A percentile compares a stretch with the other conserved stretches of the same genome.
Evolutionary conservation across 2,113 vertebrate species (phyloP).

Genomic region (Acanthochromis polyacanthus): DNA sequence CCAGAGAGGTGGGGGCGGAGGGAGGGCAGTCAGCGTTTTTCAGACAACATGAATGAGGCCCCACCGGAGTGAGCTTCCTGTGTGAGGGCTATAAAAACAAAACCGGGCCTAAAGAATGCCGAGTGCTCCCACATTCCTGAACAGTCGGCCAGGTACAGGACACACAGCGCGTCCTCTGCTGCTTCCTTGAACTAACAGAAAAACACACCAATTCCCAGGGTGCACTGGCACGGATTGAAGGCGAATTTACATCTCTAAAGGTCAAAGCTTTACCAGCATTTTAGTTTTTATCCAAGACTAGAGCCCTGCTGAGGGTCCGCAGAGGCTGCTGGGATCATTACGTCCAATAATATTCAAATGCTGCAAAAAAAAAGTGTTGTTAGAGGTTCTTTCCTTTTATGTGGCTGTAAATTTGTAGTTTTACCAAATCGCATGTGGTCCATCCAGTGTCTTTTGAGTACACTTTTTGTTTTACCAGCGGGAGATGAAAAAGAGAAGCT

Average conservation of each 20-base stretch:
- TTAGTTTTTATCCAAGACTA: background rate
- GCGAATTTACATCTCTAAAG: background rate
- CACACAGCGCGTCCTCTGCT: constrained; percentile 30
- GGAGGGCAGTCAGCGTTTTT: constrained; percentile 84
- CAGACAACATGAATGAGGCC: constrained; percentile 82
- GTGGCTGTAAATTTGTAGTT: too few species aligned
- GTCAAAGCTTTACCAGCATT: background rate
- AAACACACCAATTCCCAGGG: constrained; percentile 43
- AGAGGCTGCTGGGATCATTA: background rate
- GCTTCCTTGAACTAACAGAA: constrained; percentile 20
- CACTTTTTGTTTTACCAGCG: too few species aligned
- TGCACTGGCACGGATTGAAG: constrained; percentile 1
- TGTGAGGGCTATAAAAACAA: constrained; percentile 84
- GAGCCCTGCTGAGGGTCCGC: background rate
- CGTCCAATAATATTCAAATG: background rate
- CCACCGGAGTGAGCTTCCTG: constrained; percentile 80
- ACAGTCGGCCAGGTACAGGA: constrained; percentile 76
- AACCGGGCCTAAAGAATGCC: constrained; percentile 68
- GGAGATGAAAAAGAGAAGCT: too few species aligned
- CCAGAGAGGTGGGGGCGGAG: constrained; percentile 71
- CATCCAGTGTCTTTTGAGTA: too few species aligned
- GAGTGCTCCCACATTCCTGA: constrained; percentile 76
- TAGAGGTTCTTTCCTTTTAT: too few species aligned
- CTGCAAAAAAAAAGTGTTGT: background rate
- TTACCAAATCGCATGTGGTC: too few species aligned